Base-by-base conservation (phyloP, 2,113 vertebrate genomes). In the Telmatochromis brichardi region DNA sequence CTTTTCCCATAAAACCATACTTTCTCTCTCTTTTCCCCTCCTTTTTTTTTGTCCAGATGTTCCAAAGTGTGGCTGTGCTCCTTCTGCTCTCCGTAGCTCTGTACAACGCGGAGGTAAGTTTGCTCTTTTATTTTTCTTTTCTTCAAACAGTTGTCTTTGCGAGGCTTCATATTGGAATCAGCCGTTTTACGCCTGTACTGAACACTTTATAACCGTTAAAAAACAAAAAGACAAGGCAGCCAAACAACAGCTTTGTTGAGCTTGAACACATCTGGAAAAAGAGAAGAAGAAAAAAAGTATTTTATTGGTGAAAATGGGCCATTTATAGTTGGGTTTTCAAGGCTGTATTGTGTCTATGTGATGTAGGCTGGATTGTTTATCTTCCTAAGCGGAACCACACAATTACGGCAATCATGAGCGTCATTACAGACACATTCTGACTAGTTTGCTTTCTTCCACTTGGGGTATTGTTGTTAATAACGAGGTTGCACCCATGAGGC, bases 31-130 rank as follows among this genome's bases (percentile, higher is more conserved):
- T 45, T 26, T 45, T 17, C 5, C 40, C 8, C 9, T 17, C 21
- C 37, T 45, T 45, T 26, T n/a, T n/a, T 33, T 81, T 45, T 40
- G 47, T 93, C 93, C 95, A 97, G 96, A 97, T 97, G 96, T 97
- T 94, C 31, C 91, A 90, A 89, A 94, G 95, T 90, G 89, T 93
- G 57, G 86, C 95, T 5, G 94, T 81, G 86, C 91, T 96, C 47
- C 80, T 96, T 9, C 89, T 96, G 90, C 92, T 97, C 53, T 91
- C 94, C 60, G 81, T 78, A 42, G 93, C 95, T 33, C 90, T 89
- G 86, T 91, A 76, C 50, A 71, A 88, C 80, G 96, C 96, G 0
- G 94, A 97, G 96, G 96, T 96, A 94, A 96, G 95, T 96, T 96
- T 78, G 13, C 68, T 13, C 26, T 31, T 31, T 31, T 50, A 8